phyloP scores from a whole-genome alignment of 2,888 invertebrate species.

The Phlogophora meticulosa region DNA sequence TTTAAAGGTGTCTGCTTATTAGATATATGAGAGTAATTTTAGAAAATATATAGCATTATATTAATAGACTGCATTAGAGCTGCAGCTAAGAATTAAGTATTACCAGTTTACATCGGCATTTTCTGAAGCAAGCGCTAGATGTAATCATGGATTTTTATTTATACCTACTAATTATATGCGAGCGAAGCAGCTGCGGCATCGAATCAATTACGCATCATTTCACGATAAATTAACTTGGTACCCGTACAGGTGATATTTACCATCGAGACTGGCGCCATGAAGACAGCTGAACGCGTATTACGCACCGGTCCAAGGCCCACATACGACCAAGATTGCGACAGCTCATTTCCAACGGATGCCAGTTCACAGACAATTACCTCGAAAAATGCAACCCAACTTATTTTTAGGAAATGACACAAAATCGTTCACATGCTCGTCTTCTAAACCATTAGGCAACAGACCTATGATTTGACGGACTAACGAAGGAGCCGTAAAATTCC shows the following conservation, averaged over 20 bases:
- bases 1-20: background rate
- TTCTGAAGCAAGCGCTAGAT: constrained; percentile 51
- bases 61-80: constrained; percentile 24
- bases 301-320: constrained; percentile 42
- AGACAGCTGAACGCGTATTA: constrained; percentile 67
- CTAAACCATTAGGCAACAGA: constrained; percentile 79
- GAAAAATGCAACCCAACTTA: constrained; percentile 70
- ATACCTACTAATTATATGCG: constrained; percentile 62
- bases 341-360: constrained; percentile 53
- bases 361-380: constrained; percentile 83
- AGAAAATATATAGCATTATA: constrained; percentile 42
- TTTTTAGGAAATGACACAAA: constrained; percentile 84
- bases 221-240: constrained; percentile 66
- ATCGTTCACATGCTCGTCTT: constrained; percentile 78
- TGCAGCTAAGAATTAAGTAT: constrained; percentile 23
- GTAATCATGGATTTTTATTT: constrained; percentile 59
- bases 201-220: constrained; percentile 70
- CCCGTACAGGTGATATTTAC: constrained; percentile 71
- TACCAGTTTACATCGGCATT: constrained; percentile 48
- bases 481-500: constrained; percentile 87
- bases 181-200: constrained; percentile 65
- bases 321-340: constrained; percentile 36
- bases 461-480: constrained; percentile 89
- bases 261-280: constrained; percentile 68
- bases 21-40: background rate